phyloP scores from a whole-genome alignment of 1,140 invertebrate genomes.

The Bilobella aurantiaca region DNA sequence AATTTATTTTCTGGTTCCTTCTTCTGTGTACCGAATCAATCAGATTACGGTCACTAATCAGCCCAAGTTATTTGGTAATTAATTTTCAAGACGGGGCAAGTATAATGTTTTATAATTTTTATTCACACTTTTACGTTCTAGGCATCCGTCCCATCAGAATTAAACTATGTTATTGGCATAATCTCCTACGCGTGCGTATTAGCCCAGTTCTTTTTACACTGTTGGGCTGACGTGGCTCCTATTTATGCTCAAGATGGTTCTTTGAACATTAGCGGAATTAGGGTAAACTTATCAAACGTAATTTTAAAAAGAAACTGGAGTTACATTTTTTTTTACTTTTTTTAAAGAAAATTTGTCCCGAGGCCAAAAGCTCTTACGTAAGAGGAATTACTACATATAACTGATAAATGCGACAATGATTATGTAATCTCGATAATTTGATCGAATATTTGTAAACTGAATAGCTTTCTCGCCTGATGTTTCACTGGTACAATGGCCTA shows the following conservation, averaged over 20 bases:
- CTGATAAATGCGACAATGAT: too few relatives aligned
- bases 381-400: too few relatives aligned
- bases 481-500: slow-evolving; percentile 81
- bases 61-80: neutral
- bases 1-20: slow-evolving; percentile 81
- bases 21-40: slow-evolving; percentile 56
- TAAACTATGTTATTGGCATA: slow-evolving; percentile 8
- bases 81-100: neutral
- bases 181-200: slow-evolving; percentile 59
- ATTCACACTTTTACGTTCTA: neutral
- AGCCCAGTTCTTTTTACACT: slow-evolving; percentile 65
- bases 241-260: slow-evolving; percentile 55
- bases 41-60: slow-evolving; percentile 53
- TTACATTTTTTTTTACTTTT: slow-evolving; percentile 33
- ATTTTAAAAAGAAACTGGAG: neutral
- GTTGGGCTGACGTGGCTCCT: slow-evolving; percentile 64
- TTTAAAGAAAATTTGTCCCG: slow-evolving; percentile 74
- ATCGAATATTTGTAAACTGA: too few relatives aligned
- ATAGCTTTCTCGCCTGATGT: slow-evolving; percentile 74
- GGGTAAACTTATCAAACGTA: neutral
- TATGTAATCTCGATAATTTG: too few relatives aligned
- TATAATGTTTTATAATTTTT: neutral
- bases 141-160: neutral
- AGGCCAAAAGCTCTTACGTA: slow-evolving; percentile 70
- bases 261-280: neutral